Base-by-base conservation (phyloP, 2,797 vertebrate genomes). In the Microctenopoma steveboyesi region DNA sequence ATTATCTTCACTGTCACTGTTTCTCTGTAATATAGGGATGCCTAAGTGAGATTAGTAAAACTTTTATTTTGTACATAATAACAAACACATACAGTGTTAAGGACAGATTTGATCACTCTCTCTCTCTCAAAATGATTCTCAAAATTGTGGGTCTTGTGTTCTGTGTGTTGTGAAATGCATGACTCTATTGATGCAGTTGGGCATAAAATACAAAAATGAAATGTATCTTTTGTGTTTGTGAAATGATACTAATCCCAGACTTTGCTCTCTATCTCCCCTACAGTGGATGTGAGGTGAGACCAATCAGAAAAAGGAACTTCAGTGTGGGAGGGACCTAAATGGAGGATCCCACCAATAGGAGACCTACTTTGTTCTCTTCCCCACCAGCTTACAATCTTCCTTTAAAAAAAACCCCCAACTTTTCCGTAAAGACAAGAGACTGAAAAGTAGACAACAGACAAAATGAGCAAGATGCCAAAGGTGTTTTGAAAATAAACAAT, bases 261-360 rank as follows among this genome's bases (percentile, higher is more conserved):
- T 48, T 52, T 5, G 66, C n/a, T 76, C 28, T 69, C 27, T 76
- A 27, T 69, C 27, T 82, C 81, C 84, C 54, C 81, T 80, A 66
- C 93, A 92, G 92, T 95, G 94, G 97, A 98, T 85, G 95, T 98
- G 92, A 98, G 97, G 97, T 99, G 97, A 99, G 94, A 95, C 93
- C 91, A 88, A 92, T 90, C 93, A 91, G 72, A 79, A 52, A 80
- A 91, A 93, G 83, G 86, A 93, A 93, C 90, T 93, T 93, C 92
- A 91, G 91, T 90, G 91, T 92, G 94, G 95, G 94, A 92, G 91
- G 92, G 94, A 92, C 92, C 63, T 52, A 66, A 82, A 76, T 35
- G 63, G 77, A 86, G 71, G 80, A 86, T 12, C 43, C 81, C 73
- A 57, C 57, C 74, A 72, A 76, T 93, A 90, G 93, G 92, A 95